phyloP scores from a whole-genome alignment of 2,888 invertebrate species.

The Pseudococcus viburni region DNA sequence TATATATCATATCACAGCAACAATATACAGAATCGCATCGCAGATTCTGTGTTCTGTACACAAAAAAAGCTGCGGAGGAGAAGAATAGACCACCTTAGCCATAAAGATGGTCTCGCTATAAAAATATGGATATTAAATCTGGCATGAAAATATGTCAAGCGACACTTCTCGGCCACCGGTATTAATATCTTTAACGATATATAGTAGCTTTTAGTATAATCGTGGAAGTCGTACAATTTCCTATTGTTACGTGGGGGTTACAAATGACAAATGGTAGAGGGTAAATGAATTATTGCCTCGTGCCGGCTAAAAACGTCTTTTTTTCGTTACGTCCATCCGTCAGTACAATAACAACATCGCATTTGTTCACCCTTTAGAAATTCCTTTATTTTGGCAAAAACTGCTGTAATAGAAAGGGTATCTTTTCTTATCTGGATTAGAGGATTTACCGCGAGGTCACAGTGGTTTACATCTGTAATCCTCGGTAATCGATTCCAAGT shows the following conservation, averaged over 20 bases:
- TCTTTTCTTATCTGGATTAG: conserved; percentile 63
- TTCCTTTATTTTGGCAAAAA: conserved; percentile 58
- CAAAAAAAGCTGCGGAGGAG: background rate
- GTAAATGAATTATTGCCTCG: conserved; percentile 66
- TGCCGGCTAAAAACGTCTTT: conserved; percentile 63
- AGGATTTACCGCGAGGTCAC: conserved; percentile 62
- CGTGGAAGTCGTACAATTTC: conserved; percentile 55
- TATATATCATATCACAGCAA: background rate
- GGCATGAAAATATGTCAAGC: conserved; percentile 58
- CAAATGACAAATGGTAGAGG: conserved; percentile 65
- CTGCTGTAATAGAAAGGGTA: conserved; percentile 64
- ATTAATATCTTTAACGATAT: conserved; percentile 58
- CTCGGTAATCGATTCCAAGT: conserved; percentile 65
- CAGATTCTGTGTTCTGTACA: background rate
- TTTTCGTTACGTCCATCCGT: conserved; percentile 66
- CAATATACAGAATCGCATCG: background rate
- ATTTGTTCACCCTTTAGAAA: conserved; percentile 61
- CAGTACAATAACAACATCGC: conserved; percentile 65
- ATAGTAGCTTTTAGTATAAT: conserved; percentile 63
- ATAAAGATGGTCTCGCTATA: conserved; percentile 29
- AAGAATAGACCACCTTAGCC: background rate
- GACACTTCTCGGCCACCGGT: conserved; percentile 56
- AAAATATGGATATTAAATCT: conserved; percentile 45
- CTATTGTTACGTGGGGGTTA: conserved; percentile 54
- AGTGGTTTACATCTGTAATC: conserved; percentile 64